Percentiles rank a stretch among this genome's conserved stretches.
phyloP scores from a whole-genome alignment of 2,888 invertebrate species.

The Belgica antarctica region DNA sequence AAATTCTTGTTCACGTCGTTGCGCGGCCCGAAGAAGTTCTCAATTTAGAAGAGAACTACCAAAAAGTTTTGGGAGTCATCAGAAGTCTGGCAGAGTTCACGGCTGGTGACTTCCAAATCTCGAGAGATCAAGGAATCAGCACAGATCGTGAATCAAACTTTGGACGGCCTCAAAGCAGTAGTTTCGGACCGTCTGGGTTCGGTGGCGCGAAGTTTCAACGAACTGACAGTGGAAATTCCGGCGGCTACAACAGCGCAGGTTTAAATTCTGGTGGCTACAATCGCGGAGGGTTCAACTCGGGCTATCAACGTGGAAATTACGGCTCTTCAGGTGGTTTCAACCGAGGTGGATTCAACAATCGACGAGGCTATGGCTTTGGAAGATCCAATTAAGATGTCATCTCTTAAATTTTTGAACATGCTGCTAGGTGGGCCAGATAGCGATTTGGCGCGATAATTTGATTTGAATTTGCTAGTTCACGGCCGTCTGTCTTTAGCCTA shows the following conservation, averaged over 20 bases:
- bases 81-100: conserved; percentile 72
- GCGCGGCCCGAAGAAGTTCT: conserved; percentile 74
- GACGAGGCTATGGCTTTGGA: not conserved
- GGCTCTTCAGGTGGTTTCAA: not conserved
- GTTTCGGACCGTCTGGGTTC: conserved; percentile 47
- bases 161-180: not conserved
- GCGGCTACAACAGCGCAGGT: conserved; percentile 46
- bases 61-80: conserved; percentile 66
- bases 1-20: conserved; percentile 75
- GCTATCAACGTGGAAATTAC: not conserved
- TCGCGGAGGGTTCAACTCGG: conserved; percentile 47
- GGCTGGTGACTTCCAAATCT: conserved; percentile 71
- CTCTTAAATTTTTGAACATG: too few relatives aligned
- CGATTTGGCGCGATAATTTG: too few relatives aligned
- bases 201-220: conserved; percentile 47
- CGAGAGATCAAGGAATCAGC: conserved; percentile 57
- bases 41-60: conserved; percentile 51
- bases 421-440: too few relatives aligned
- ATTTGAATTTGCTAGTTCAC: too few relatives aligned
- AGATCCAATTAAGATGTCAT: too few relatives aligned
- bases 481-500: too few relatives aligned
- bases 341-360: not conserved
- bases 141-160: conserved; percentile 49
- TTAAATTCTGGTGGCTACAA: conserved; percentile 50
- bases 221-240: conserved; percentile 49